phyloP scores from a whole-genome alignment of 2,113 vertebrate species.

The Eurypyga helias region DNA sequence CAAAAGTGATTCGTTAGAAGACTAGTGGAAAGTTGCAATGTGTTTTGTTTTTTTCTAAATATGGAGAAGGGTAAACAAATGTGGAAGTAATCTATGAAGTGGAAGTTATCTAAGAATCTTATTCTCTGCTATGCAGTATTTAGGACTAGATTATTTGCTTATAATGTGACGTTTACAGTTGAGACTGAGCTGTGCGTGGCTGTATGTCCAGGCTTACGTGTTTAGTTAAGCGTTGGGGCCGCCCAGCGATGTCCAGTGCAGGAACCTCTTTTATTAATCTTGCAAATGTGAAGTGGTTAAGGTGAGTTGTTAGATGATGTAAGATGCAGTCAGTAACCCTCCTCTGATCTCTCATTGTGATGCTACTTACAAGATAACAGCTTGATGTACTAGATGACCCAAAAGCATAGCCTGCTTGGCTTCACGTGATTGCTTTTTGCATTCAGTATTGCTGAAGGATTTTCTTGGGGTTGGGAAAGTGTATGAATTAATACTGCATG shows the following conservation, averaged over 20 bases:
- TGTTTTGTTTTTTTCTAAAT: background rate
- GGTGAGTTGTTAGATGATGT: background rate
- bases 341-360: background rate
- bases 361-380: background rate
- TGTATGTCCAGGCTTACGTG: background rate
- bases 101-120: background rate
- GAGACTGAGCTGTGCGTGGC: background rate
- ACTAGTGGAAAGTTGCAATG: background rate
- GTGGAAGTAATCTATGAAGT: background rate
- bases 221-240: background rate
- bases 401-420: background rate
- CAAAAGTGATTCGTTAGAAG: background rate
- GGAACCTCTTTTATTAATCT: background rate
- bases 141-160: background rate
- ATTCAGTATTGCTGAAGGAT: background rate
- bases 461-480: background rate
- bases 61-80: background rate
- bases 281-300: background rate
- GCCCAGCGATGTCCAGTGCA: fast-evolving
- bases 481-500: background rate
- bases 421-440: background rate
- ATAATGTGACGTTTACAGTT: background rate
- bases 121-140: background rate
- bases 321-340: background rate
- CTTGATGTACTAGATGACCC: background rate